A percentile compares a stretch with the other conserved stretches of the same genome.
Evolutionary conservation across 2,888 invertebrate species (phyloP).

Genomic region (Philereme transversata): DNA sequence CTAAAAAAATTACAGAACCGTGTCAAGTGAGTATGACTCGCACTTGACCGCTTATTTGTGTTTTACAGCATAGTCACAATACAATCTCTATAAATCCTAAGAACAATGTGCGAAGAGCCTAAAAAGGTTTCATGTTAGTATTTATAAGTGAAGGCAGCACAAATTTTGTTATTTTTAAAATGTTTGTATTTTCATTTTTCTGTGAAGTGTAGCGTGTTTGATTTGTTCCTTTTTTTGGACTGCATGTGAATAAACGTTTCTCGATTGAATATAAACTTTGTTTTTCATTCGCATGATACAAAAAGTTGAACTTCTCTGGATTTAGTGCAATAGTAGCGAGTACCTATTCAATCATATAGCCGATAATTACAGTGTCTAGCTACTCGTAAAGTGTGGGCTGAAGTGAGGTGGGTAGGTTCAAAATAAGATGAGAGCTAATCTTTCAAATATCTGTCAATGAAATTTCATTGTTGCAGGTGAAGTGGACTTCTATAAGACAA

Average conservation of each 20-base stretch:
- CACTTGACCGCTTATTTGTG: too few species aligned
- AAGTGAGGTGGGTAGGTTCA: slow-evolving; percentile 23
- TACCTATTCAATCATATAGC: background rate
- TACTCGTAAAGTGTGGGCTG: slow-evolving; percentile 1
- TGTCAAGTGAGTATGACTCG: too few species aligned
- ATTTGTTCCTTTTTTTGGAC: slow-evolving; percentile 75
- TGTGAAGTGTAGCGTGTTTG: slow-evolving; percentile 77
- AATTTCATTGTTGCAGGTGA: slow-evolving; percentile 79
- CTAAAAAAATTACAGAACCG: too few species aligned
- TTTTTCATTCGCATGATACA: slow-evolving; percentile 19
- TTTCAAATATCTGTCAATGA: slow-evolving; percentile 39
- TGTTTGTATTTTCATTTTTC: slow-evolving; percentile 67
- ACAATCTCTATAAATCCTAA: too few species aligned
- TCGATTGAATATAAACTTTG: slow-evolving; percentile 52
- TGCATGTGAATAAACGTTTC: slow-evolving; percentile 83
- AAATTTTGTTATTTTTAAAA: slow-evolving; percentile 48
- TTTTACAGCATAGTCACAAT: too few species aligned
- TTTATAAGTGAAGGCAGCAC: slow-evolving; percentile 42
- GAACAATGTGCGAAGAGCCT: slow-evolving; percentile 3
- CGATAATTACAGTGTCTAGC: background rate
- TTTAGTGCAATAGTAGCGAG: background rate
- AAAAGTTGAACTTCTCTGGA: background rate
- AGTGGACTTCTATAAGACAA: slow-evolving; percentile 78
- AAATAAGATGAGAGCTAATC: background rate
- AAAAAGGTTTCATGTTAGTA: slow-evolving; percentile 1